A percentile compares a stretch with the other conserved stretches of the same genome.
Conservation (phyloP, 2,888 invertebrate species). For the Pachliopta kotzebuea region DNA sequence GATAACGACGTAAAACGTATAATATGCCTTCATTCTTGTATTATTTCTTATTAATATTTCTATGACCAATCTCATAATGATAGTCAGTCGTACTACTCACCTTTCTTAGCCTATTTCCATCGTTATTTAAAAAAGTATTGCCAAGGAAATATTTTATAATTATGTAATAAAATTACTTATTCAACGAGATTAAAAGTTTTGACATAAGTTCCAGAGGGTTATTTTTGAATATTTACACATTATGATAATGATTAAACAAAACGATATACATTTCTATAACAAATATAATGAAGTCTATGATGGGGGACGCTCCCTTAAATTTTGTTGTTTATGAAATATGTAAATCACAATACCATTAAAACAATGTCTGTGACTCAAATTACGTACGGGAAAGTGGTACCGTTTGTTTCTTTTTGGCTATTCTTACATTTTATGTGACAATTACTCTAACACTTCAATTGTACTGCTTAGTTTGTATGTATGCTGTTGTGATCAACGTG, state of each 20-base stretch:
- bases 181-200: too few relatives aligned
- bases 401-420: conserved; percentile 9
- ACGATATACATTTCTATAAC: conserved; percentile 3
- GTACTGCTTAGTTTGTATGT: background rate
- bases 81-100: background rate
- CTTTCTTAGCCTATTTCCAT: background rate
- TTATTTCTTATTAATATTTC: background rate
- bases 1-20: background rate
- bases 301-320: too few relatives aligned
- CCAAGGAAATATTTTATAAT: too few relatives aligned
- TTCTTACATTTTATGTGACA: conserved; percentile 4
- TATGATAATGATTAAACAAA: background rate
- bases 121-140: too few relatives aligned
- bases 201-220: too few relatives aligned
- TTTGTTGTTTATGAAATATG: conserved; percentile 6
- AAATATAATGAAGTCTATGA: conserved; percentile 2
- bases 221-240: too few relatives aligned
- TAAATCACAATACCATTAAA: background rate
- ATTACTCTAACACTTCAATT: conserved; percentile 8
- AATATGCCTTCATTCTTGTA: background rate
- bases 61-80: background rate
- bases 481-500: background rate
- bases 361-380: background rate
- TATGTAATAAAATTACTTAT: too few relatives aligned
- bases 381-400: conserved; percentile 5